Conservation (phyloP, 2,888 invertebrate genomes). For the Meloe dianella region DNA sequence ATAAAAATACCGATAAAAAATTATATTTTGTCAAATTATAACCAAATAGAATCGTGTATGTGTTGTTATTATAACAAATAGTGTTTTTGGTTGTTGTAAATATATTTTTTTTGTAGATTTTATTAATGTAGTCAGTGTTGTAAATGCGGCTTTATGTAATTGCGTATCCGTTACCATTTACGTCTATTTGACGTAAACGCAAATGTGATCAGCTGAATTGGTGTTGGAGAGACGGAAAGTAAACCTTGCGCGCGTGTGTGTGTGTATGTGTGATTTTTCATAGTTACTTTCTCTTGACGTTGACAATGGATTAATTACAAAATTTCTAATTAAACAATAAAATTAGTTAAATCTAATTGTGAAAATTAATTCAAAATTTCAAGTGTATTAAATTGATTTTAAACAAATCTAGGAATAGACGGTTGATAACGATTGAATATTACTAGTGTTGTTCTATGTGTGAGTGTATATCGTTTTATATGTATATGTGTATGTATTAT, state of each 20-base stretch:
- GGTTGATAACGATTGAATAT: not conserved
- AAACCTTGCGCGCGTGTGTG: not conserved
- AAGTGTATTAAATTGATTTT: not conserved
- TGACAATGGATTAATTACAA: conserved; percentile 37
- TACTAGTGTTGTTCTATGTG: not conserved
- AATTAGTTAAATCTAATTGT: not conserved
- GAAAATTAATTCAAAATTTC: not conserved
- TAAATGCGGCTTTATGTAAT: not conserved
- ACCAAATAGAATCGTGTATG: not conserved
- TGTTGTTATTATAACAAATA: not conserved
- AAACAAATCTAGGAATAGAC: not conserved
- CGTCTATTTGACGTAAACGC: not conserved
- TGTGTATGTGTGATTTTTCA: not conserved
- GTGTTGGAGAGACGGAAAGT: not conserved
- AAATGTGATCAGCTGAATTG: conserved; percentile 6
- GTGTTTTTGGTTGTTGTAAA: not conserved
- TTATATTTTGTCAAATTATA: not conserved
- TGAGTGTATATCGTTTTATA: not conserved
- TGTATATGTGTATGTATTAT: not conserved
- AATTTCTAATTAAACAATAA: not conserved
- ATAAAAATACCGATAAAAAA: not conserved
- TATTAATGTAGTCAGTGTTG: not conserved
- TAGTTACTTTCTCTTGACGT: conserved; percentile 37
- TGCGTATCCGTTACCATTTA: not conserved
- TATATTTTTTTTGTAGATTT: not conserved